Conservation (phyloP, 1,140 invertebrate genomes). For the roundworm (Caenorhabditis elegans) region DNA sequence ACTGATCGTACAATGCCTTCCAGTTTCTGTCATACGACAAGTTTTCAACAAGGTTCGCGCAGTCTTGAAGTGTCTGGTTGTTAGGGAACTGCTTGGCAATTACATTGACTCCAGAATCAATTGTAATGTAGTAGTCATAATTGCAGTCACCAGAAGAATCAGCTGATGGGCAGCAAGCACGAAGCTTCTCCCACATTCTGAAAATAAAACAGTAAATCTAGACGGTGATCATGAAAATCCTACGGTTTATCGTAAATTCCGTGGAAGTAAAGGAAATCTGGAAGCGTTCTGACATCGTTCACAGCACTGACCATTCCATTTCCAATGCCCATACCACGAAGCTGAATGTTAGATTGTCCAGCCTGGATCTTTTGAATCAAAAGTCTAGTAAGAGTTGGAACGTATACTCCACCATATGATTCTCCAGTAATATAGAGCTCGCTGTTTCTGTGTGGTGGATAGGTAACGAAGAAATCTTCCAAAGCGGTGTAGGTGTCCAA, state of each 20-base stretch:
- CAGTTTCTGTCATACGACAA: conserved; percentile 36
- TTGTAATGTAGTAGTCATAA: conserved; percentile 23
- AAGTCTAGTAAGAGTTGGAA: conserved; percentile 55
- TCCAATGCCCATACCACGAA: conserved; percentile 49
- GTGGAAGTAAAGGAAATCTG: conserved; percentile 54
- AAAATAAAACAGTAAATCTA: background rate
- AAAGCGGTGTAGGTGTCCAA: conserved; percentile 69
- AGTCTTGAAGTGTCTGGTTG: background rate
- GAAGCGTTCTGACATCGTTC: conserved; percentile 41
- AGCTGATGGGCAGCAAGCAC: conserved; percentile 5
- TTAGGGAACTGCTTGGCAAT: conserved; percentile 24
- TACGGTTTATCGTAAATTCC: conserved; percentile 55
- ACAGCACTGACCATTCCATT: conserved; percentile 49
- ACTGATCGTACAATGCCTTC: conserved; percentile 32
- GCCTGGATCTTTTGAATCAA: conserved; percentile 45
- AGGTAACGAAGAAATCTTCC: conserved; percentile 70
- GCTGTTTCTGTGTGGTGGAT: conserved; percentile 68
- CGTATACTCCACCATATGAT: conserved; percentile 68
- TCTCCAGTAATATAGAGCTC: conserved; percentile 69
- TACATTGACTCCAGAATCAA: conserved; percentile 20
- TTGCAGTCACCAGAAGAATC: conserved; percentile 10
- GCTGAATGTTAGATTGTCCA: conserved; percentile 30
- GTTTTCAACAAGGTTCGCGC: conserved; percentile 38
- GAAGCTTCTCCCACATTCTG: conserved; percentile 39
- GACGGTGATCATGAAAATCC: background rate